These are phyloP conservation scores for Diplazon laetatorius DNA, from an alignment of 2,888 invertebrate species.

Conservation along the genomic window DNA sequence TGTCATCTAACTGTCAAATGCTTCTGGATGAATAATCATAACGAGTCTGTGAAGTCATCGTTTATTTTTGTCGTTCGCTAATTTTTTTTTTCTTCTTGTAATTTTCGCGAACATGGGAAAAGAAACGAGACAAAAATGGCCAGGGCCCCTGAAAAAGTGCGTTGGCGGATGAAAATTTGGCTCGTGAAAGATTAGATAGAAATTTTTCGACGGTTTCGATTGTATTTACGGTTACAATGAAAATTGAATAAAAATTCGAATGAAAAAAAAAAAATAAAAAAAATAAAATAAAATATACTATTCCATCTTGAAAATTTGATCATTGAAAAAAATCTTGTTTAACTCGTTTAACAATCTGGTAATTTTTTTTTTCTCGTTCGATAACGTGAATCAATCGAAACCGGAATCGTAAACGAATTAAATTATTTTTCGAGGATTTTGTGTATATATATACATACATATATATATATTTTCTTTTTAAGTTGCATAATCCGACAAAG, in stretches of 20 bases:
- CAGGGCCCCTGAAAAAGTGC: no score
- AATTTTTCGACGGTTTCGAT: not conserved
- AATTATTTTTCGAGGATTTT: not conserved
- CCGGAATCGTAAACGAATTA: not conserved
- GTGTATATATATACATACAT: not conserved
- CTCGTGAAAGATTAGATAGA: no score
- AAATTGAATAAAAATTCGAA: no score
- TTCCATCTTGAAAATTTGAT: not conserved
- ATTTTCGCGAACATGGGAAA: no score
- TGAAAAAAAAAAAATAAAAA: no score
- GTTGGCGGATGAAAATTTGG: no score
- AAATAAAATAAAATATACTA: not conserved
- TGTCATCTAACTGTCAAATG: no score
- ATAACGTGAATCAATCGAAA: conserved; percentile 10
- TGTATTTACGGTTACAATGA: not conserved
- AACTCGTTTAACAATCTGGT: not conserved
- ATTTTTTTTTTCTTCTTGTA: no score
- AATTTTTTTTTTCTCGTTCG: not conserved
- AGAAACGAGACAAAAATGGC: not conserved
- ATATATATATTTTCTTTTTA: no score
- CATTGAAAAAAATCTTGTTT: not conserved
- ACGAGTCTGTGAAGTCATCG: no score
- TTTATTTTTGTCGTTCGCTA: no score
- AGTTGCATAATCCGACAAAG: not conserved
- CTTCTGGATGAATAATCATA: no score